Percentiles rank a stretch among this genome's conserved stretches.
Evolutionary conservation across 2,113 vertebrate genomes (phyloP).

Genomic region (Sylvilagus bachmani): DNA sequence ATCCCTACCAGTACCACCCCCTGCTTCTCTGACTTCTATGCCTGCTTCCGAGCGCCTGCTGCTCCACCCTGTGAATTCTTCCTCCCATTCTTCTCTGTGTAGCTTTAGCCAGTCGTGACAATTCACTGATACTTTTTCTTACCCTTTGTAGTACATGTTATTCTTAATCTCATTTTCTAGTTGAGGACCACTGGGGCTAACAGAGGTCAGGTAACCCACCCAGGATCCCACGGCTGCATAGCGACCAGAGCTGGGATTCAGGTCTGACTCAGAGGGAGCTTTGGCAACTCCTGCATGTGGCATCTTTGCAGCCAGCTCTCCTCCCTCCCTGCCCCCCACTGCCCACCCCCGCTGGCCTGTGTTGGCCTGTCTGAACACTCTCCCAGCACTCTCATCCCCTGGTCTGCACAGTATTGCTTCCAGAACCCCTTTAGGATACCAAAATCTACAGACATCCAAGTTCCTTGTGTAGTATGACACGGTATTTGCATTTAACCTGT

Average conservation of each 20-base stretch:
- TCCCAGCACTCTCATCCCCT: neutral
- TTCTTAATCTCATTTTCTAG: neutral
- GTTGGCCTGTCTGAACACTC: constrained; percentile 12
- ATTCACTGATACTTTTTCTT: neutral
- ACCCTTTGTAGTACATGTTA: neutral
- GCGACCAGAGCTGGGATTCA: neutral
- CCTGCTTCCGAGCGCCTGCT: neutral
- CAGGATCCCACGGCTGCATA: neutral
- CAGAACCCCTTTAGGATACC: neutral
- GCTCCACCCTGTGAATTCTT: neutral
- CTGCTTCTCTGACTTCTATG: neutral
- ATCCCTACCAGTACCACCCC: no score
- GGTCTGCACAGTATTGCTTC: neutral
- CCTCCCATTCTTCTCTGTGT: neutral
- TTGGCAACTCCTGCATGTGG: no score
- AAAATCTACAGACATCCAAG: neutral
- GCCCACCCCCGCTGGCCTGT: neutral
- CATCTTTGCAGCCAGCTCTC: neutral
- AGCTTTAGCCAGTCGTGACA: neutral
- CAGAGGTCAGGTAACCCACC: neutral
- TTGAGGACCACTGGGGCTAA: neutral
- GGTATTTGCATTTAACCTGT: neutral
- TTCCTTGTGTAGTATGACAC: neutral
- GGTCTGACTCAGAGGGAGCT: neutral
- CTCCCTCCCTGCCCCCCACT: no score